Evolutionary conservation across 2,888 invertebrate genomes (phyloP).

Genomic region (Nezara viridula): DNA sequence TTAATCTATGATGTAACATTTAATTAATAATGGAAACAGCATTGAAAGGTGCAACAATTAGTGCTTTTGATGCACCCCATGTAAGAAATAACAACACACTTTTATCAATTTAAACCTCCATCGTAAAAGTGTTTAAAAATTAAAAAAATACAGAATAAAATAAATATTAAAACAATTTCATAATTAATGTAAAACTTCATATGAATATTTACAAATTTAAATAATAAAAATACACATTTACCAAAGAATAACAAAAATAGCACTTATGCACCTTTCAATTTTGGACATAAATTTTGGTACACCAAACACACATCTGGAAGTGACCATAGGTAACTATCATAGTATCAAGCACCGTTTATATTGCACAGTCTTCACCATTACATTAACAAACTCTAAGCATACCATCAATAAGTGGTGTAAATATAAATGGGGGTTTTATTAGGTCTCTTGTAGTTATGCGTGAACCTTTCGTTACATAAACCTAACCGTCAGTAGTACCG

Average conservation of each 20-base stretch:
- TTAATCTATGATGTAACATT: slow-evolving; percentile 53
- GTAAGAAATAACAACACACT: slow-evolving; percentile 55
- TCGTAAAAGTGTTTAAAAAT: slow-evolving; percentile 54
- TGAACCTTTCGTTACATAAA: slow-evolving; percentile 48
- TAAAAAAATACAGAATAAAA: slow-evolving; percentile 53
- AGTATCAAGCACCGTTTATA: slow-evolving; percentile 62
- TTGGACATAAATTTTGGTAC: slow-evolving; percentile 59
- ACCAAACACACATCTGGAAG: slow-evolving; percentile 57
- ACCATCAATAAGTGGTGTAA: slow-evolving; percentile 59
- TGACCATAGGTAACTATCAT: slow-evolving; percentile 63
- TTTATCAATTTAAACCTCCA: slow-evolving; percentile 14
- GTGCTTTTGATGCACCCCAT: slow-evolving; percentile 51
- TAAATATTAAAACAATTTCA: slow-evolving; percentile 59
- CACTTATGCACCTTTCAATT: slow-evolving; percentile 60
- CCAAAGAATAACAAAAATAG: slow-evolving; percentile 55
- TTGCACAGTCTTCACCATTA: slow-evolving; percentile 64
- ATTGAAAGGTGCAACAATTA: slow-evolving; percentile 56
- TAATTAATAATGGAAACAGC: slow-evolving; percentile 58
- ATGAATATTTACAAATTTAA: slow-evolving; percentile 59
- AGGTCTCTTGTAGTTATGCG: slow-evolving; percentile 58
- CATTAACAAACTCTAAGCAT: slow-evolving; percentile 55
- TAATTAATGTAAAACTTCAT: slow-evolving; percentile 54
- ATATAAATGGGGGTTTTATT: slow-evolving; percentile 56
- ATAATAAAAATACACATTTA: slow-evolving; percentile 57
- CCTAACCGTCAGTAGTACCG: slow-evolving; percentile 51